Conservation (phyloP, 2,113 vertebrate species). For the Romanogobio albipinnatus region DNA sequence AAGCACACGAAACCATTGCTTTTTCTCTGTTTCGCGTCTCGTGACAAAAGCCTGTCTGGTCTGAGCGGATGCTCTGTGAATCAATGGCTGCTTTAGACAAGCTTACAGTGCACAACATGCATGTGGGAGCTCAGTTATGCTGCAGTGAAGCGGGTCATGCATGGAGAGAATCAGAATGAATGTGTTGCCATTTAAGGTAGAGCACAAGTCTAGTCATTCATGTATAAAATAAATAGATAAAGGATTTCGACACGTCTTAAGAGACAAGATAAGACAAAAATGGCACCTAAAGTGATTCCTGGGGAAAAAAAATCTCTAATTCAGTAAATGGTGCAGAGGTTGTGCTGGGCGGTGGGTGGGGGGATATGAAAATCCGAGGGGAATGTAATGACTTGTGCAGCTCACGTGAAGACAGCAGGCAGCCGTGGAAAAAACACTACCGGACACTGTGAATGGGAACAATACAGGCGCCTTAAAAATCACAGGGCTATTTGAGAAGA, state of each 20-base stretch:
- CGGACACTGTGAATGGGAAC: neutral
- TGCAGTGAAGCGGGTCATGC: neutral
- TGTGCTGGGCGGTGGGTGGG: constrained; percentile 9
- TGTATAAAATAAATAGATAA: neutral
- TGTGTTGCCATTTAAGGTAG: neutral
- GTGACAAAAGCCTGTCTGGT: constrained; percentile 21
- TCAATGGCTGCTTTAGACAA: constrained; percentile 18
- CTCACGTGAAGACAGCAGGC: constrained; percentile 23
- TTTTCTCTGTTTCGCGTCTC: neutral
- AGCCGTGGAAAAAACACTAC: neutral
- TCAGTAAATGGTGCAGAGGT: constrained; percentile 36
- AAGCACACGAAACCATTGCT: neutral
- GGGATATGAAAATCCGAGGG: constrained; percentile 10
- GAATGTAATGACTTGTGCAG: constrained; percentile 29
- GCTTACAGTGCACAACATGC: neutral
- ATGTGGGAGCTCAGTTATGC: neutral
- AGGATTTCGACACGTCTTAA: neutral
- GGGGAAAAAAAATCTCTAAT: too few species aligned
- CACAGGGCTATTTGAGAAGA: constrained; percentile 3
- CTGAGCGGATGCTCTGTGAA: neutral
- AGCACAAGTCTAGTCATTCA: neutral
- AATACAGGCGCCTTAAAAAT: neutral
- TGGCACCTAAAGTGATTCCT: neutral
- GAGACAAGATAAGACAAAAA: neutral
- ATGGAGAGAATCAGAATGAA: neutral